Base-by-base conservation (phyloP, 2,113 vertebrate genomes). In the Corynorhinus townsendii region DNA sequence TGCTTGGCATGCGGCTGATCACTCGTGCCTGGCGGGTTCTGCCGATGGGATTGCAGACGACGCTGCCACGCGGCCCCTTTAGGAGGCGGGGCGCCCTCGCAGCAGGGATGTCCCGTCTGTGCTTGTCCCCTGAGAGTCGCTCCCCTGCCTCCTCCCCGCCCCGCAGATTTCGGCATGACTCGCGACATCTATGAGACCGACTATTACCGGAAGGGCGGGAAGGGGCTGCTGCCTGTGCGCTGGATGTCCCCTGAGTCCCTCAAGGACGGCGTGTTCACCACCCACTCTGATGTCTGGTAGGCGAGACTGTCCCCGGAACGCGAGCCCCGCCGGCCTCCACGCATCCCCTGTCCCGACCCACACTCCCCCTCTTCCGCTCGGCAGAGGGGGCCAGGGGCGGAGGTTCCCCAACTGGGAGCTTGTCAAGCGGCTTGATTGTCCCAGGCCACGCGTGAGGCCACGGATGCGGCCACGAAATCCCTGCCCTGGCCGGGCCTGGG, bases 211-310 rank as follows among this genome's bases (percentile, higher is more conserved):
- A 99, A 99, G 97, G 99, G 99, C 96, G 99, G 99, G 77, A 99
- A 99, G 59, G 99, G 99, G 20, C 97, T 99, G 94, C 98, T 99
- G 96, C 99, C 99, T 0, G 99, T 99, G 8, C 99, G 99, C 97
- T 99, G 99, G 99, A 99, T 99, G 99, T 99, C 99, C 89, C 99
- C 99, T 0, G 99, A 99, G 88, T 99, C 99, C 0, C 99, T 99
- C 84, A 99, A 99, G 93, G 99, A 99, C 1, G 99, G 99, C 47
- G 99, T 99, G 94, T 99, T 99, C 98, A 99, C 99, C 66, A 99
- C 99, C 0, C 99, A 99, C 97, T 99, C 99, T 11, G 99, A 99
- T 7, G 99, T 99, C 98, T 99, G 99, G 99, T 99, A 99, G 96
- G 95, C 86, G 94, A 79, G 10, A 7, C 45, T 28, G 26, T 24